These are phyloP conservation scores for Drosophila nr. medialis DNA, from an alignment of 2,888 invertebrate species.

Conservation along the genomic window DNA sequence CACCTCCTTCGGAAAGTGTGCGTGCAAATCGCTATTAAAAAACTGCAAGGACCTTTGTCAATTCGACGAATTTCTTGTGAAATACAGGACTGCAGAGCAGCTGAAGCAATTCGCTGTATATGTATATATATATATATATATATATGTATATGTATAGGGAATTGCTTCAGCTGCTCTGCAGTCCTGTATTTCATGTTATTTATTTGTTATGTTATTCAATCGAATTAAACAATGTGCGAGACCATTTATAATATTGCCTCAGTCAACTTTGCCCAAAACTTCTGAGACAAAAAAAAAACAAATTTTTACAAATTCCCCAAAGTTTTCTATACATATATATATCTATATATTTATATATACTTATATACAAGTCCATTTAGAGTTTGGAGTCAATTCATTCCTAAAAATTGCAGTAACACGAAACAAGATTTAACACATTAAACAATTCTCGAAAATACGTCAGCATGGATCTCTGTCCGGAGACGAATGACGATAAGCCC, in stretches of 20 bases:
- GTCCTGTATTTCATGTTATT: conserved; percentile 29
- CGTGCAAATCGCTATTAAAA: conserved; percentile 69
- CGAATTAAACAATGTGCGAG: conserved; percentile 40
- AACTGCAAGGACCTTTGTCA: conserved; percentile 63
- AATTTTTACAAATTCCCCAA: conserved; percentile 16
- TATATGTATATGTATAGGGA: no score
- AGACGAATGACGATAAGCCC: background rate
- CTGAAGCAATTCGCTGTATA: conserved; percentile 20
- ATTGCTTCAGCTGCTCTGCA: no score
- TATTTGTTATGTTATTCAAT: conserved; percentile 30
- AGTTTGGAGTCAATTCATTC: conserved; percentile 15
- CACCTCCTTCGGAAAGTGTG: conserved; percentile 46
- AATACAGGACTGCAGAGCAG: conserved; percentile 35
- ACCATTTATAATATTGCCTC: conserved; percentile 7
- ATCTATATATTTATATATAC: background rate
- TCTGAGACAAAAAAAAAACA: conserved; percentile 23
- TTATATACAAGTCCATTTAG: conserved; percentile 1
- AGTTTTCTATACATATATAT: conserved; percentile 22
- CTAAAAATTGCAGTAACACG: conserved; percentile 51
- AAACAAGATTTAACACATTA: conserved; percentile 7
- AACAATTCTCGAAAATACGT: conserved; percentile 2
- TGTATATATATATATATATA: background rate
- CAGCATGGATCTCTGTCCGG: background rate
- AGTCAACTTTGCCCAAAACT: conserved; percentile 41
- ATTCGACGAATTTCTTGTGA: conserved; percentile 66